phyloP scores from a whole-genome alignment of 35 echinoderm and acorn worm genomes.

The Heliocidaris erythrogramma region DNA sequence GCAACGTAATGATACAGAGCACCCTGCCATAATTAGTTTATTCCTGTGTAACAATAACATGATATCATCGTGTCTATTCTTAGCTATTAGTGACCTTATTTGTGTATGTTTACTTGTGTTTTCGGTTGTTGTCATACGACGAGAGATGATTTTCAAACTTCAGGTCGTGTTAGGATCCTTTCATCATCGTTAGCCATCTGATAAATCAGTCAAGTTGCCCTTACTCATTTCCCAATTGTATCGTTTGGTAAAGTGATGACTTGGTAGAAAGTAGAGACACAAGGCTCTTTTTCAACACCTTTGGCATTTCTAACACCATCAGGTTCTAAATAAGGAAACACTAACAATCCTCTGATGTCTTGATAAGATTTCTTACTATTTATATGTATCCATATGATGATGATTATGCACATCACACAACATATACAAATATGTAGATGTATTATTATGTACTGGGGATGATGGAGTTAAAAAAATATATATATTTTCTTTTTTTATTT shows the following conservation, averaged over 20 bases:
- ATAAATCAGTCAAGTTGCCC: not conserved
- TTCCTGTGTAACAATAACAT: not conserved
- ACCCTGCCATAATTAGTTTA: not conserved
- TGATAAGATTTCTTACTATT: not conserved
- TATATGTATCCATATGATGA: not conserved
- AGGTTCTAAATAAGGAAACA: not conserved
- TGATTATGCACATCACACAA: not conserved
- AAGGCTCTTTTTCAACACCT: constrained; percentile 7
- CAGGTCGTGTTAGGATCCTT: not conserved
- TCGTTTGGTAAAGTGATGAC: not conserved
- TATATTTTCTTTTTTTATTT: too few species aligned
- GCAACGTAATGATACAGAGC: not conserved
- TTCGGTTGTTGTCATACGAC: not conserved
- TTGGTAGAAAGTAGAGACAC: not conserved
- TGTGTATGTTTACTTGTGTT: not conserved
- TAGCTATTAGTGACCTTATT: not conserved
- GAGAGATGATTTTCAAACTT: not conserved
- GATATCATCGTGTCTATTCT: not conserved
- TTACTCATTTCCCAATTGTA: constrained; percentile 17
- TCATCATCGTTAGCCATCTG: not conserved
- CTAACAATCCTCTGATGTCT: not conserved
- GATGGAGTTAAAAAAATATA: too few species aligned
- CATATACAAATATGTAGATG: not conserved
- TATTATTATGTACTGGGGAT: too few species aligned
- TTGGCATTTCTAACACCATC: not conserved